These are phyloP conservation scores for Cercocebus atys DNA, from an alignment of 2,113 vertebrate genomes.

Conservation along the genomic window DNA sequence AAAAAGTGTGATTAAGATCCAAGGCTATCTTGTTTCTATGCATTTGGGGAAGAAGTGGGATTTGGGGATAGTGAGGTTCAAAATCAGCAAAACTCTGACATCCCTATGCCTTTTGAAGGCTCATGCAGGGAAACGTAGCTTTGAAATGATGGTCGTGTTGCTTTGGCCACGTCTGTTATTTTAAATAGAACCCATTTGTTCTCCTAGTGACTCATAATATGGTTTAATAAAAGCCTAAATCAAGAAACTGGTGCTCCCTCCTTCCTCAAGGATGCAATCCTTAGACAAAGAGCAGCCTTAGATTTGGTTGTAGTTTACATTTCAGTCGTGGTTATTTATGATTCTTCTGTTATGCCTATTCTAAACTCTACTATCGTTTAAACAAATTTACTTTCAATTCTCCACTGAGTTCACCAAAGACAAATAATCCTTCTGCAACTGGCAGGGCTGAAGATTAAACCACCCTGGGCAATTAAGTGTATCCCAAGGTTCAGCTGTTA, in stretches of 20 bases:
- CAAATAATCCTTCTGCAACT: constrained; percentile 65
- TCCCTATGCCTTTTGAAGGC: not conserved
- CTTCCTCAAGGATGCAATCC: not conserved
- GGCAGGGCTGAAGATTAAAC: constrained; percentile 62
- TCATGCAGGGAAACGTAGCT: not conserved
- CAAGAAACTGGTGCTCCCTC: not conserved
- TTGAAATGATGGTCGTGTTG: not conserved
- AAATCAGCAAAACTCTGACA: not conserved
- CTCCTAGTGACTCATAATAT: not conserved
- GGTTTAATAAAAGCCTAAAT: not conserved
- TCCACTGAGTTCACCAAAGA: constrained; percentile 71
- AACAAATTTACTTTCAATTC: constrained; percentile 73
- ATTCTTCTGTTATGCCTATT: constrained; percentile 20
- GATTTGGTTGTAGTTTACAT: not conserved
- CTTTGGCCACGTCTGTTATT: not conserved
- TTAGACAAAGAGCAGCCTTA: not conserved
- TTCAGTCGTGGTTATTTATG: constrained; percentile 34
- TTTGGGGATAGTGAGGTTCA: not conserved
- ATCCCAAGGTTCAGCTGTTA: constrained; percentile 66
- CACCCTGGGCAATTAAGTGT: constrained; percentile 40
- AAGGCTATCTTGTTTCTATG: not conserved
- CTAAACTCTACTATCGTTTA: constrained; percentile 62
- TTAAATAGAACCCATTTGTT: not conserved
- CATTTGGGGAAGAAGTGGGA: not conserved
- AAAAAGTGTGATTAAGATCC: not conserved